phyloP scores from a whole-genome alignment of 1,140 invertebrate species.

The Brachystomella parvula region DNA sequence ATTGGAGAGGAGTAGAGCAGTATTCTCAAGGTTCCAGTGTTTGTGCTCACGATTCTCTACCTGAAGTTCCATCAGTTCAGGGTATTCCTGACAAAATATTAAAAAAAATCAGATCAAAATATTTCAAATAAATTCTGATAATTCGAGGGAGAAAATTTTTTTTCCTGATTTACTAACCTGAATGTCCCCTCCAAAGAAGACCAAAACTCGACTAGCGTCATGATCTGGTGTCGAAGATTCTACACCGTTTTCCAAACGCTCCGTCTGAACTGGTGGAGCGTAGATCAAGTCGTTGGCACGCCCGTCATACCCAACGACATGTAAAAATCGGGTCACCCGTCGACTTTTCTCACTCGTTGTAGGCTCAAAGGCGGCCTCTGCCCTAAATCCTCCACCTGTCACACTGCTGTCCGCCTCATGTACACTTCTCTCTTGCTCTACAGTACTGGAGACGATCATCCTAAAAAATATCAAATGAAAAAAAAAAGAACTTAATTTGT shows the following conservation, averaged over 20 bases:
- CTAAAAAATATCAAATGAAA: no score
- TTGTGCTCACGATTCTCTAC: no score
- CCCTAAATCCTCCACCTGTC: no score
- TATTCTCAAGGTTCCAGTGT: neutral
- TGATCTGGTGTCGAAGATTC: slow-evolving; percentile 13
- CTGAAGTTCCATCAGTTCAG: neutral
- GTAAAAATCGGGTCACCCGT: neutral
- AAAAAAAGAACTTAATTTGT: no score
- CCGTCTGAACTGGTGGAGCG: slow-evolving; percentile 8
- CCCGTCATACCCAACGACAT: no score
- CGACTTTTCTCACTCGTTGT: no score
- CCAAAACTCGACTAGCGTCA: slow-evolving; percentile 47
- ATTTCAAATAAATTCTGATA: neutral
- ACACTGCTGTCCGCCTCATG: no score
- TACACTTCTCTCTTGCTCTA: no score
- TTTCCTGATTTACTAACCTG: slow-evolving; percentile 51
- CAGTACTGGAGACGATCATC: no score
- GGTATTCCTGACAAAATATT: neutral
- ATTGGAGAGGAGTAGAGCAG: neutral
- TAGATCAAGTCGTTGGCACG: slow-evolving; percentile 17
- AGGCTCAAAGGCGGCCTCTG: no score
- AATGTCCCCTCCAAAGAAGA: slow-evolving; percentile 81
- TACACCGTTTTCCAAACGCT: neutral
- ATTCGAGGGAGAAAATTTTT: neutral
- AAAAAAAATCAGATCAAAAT: neutral